Conservation (phyloP, 2,888 invertebrate species). For the Chloromyia formosa region DNA sequence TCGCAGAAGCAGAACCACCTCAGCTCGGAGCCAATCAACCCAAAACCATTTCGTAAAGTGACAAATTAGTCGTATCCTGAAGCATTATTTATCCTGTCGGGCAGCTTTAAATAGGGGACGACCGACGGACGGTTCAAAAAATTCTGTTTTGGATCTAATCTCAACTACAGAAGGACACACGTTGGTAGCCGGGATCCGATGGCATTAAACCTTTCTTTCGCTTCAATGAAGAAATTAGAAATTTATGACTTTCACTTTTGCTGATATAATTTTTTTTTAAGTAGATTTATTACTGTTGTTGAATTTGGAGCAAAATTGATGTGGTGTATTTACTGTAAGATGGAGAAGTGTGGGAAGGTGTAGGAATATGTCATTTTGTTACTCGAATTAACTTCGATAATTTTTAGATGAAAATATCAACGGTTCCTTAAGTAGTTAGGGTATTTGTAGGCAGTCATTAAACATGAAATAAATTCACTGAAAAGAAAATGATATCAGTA, state of each 20-base stretch:
- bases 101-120: conserved; percentile 25
- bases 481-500: too few species aligned
- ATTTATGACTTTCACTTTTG: conserved; percentile 44
- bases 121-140: conserved; percentile 2
- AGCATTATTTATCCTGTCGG: conserved; percentile 41
- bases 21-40: conserved; percentile 31
- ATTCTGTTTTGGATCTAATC: neutral
- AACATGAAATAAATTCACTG: too few species aligned
- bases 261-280: conserved; percentile 30
- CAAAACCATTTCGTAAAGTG: conserved; percentile 42
- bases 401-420: too few species aligned
- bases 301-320: neutral
- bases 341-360: too few species aligned
- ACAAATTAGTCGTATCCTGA: conserved; percentile 39
- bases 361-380: too few species aligned
- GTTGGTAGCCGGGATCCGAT: neutral
- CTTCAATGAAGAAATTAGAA: conserved; percentile 41
- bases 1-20: neutral
- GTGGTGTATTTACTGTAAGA: neutral
- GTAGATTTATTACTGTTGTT: neutral
- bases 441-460: too few species aligned
- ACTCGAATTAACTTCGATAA: too few species aligned
- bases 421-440: too few species aligned
- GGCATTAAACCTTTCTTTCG: conserved; percentile 40
- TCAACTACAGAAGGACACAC: neutral